These are phyloP conservation scores for Anguilla japonica DNA, from an alignment of 2,113 vertebrate species.

Conservation along the genomic window DNA sequence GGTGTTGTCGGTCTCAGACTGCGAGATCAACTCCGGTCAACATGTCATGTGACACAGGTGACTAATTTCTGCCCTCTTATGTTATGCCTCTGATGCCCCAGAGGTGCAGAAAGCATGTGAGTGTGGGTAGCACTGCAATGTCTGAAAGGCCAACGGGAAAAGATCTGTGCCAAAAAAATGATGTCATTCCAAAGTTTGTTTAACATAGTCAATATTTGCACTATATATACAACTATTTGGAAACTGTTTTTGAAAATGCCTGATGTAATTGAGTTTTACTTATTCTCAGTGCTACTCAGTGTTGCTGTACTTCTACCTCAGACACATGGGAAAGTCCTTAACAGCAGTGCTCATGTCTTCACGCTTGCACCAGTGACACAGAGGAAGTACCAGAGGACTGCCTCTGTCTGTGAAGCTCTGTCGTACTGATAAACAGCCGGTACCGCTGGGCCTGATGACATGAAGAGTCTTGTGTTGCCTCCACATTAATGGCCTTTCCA, in stretches of 20 bases:
- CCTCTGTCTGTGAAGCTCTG: background rate
- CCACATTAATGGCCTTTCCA: slow-evolving; percentile 3
- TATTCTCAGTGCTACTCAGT: too few species aligned
- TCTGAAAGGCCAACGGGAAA: too few species aligned
- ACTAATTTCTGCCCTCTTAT: background rate
- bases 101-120: background rate
- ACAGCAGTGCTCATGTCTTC: background rate
- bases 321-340: background rate
- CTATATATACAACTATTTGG: background rate
- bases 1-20: background rate
- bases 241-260: background rate
- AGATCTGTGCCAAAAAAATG: too few species aligned
- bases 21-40: background rate
- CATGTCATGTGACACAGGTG: slow-evolving; percentile 1
- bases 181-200: background rate
- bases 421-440: background rate
- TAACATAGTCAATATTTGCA: background rate
- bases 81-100: background rate
- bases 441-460: background rate
- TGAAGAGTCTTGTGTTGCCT: background rate
- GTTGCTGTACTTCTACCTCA: background rate
- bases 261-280: background rate
- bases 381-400: background rate
- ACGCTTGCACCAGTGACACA: background rate
- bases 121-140: too few species aligned